phyloP scores from a whole-genome alignment of 1,140 invertebrate genomes.

The Drosophila dunni region DNA sequence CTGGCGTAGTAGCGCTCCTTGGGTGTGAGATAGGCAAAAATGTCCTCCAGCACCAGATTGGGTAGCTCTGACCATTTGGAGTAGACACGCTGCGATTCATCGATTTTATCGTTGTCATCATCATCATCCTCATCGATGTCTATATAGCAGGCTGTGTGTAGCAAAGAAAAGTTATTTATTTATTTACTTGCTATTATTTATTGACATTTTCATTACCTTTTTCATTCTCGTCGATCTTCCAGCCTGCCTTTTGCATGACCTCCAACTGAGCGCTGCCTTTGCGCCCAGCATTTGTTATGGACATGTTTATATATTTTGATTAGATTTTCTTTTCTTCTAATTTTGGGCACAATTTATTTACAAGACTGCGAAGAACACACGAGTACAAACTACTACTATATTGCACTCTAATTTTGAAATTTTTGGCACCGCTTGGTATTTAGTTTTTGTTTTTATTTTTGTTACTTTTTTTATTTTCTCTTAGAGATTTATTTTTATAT shows the following conservation, averaged over 20 bases:
- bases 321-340: slow-evolving; percentile 15
- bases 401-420: slow-evolving; percentile 80
- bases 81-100: slow-evolving; percentile 84
- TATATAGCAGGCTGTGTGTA: slow-evolving; percentile 86
- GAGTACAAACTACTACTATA: slow-evolving; percentile 49
- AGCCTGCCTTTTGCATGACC: slow-evolving; percentile 85
- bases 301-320: slow-evolving; percentile 35
- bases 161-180: neutral
- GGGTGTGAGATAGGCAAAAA: slow-evolving; percentile 90
- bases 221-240: slow-evolving; percentile 87
- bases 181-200: slow-evolving; percentile 29
- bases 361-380: slow-evolving; percentile 36
- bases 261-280: slow-evolving; percentile 59
- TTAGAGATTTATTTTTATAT: slow-evolving; percentile 73
- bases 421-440: slow-evolving; percentile 69
- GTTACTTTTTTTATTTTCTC: slow-evolving; percentile 36
- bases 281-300: slow-evolving; percentile 37
- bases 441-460: slow-evolving; percentile 29
- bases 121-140: slow-evolving; percentile 86
- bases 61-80: slow-evolving; percentile 90
- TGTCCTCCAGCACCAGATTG: slow-evolving; percentile 91
- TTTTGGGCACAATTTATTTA: slow-evolving; percentile 57
- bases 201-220: slow-evolving; percentile 84
- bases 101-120: slow-evolving; percentile 84
- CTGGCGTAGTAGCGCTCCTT: slow-evolving; percentile 91